These are phyloP conservation scores for Galerucella nymphaeae DNA, from an alignment of 2,888 invertebrate species.

Conservation along the genomic window DNA sequence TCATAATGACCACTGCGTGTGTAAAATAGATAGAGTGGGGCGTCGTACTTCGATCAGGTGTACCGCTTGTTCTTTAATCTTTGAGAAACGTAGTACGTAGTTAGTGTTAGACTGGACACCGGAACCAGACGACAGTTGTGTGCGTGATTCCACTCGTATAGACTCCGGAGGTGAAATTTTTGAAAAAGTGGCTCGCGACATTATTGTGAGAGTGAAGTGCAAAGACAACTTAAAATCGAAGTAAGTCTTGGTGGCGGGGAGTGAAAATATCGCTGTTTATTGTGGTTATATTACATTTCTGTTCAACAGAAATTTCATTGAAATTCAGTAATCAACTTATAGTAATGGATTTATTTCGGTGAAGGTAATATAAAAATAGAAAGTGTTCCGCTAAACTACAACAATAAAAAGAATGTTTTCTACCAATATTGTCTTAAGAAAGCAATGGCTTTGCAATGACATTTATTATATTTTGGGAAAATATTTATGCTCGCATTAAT, in stretches of 20 bases:
- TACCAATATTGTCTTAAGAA: not conserved
- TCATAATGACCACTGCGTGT: not conserved
- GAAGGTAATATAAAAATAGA: slow-evolving; percentile 8
- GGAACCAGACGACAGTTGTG: slow-evolving; percentile 8
- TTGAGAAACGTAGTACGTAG: slow-evolving; percentile 22
- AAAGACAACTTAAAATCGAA: slow-evolving; percentile 15
- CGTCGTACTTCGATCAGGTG: slow-evolving; percentile 24
- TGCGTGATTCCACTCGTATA: not conserved
- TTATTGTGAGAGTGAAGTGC: slow-evolving; percentile 9
- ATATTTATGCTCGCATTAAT: too few relatives aligned
- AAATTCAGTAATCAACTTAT: not conserved
- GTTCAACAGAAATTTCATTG: not conserved
- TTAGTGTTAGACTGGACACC: slow-evolving; percentile 7
- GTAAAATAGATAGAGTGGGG: slow-evolving; percentile 16
- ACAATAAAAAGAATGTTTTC: not conserved
- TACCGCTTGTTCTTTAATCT: slow-evolving; percentile 12
- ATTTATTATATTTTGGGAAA: too few relatives aligned
- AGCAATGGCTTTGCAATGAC: too few relatives aligned
- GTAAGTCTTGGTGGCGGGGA: slow-evolving; percentile 19
- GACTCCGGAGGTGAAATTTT: not conserved
- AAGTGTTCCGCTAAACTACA: not conserved
- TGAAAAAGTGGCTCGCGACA: slow-evolving; percentile 10
- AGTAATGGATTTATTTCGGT: not conserved
- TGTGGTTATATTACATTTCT: slow-evolving; percentile 1
- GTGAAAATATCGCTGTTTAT: slow-evolving; percentile 1